These are phyloP conservation scores for Myotis davidii DNA, from an alignment of 2,113 vertebrate genomes.

Conservation along the genomic window DNA sequence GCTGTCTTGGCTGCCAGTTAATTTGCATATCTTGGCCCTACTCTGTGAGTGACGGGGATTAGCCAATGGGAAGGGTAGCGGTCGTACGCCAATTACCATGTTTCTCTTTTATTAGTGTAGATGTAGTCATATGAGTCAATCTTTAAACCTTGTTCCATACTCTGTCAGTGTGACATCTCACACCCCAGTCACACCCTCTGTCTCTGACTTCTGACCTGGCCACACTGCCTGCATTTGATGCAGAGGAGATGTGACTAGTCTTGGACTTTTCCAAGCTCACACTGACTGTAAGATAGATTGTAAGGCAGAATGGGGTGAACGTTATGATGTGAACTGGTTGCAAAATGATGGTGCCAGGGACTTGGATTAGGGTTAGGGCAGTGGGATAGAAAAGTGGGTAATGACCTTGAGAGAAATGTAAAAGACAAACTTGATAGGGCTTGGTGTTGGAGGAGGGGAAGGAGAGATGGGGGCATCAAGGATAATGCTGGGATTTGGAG, in stretches of 20 bases:
- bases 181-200: not conserved
- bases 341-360: not conserved
- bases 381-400: not conserved
- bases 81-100: too few relatives aligned
- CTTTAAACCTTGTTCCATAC: not conserved
- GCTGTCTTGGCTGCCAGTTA: too few relatives aligned
- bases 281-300: not conserved
- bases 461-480: not conserved
- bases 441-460: not conserved
- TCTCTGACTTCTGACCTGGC: not conserved
- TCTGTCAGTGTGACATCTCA: not conserved
- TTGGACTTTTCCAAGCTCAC: not conserved
- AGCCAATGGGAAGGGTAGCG: too few relatives aligned
- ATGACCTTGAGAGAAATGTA: not conserved
- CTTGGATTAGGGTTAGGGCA: too few relatives aligned
- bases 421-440: not conserved
- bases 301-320: not conserved
- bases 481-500: not conserved
- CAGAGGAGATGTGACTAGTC: fast-evolving
- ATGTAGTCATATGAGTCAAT: not conserved
- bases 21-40: too few relatives aligned
- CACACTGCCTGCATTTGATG: not conserved
- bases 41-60: too few relatives aligned
- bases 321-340: not conserved
- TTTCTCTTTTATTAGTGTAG: too few relatives aligned